A percentile compares a stretch with the other conserved stretches of the same genome.
These are phyloP conservation scores for Drosophila watanabei DNA, from an alignment of 1,140 invertebrate genomes.

Conservation along the genomic window DNA sequence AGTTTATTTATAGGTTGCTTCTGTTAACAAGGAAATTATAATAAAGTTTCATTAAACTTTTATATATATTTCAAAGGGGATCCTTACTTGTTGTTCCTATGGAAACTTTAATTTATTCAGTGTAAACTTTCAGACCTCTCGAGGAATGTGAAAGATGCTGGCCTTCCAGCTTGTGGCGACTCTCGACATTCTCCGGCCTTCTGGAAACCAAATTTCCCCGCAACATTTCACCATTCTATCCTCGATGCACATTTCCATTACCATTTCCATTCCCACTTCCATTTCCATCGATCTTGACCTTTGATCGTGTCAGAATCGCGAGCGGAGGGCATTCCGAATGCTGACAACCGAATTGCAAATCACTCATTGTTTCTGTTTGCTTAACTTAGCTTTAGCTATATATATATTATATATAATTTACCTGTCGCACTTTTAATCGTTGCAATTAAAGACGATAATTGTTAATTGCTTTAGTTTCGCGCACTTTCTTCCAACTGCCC, in stretches of 20 bases:
- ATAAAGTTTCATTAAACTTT: background rate
- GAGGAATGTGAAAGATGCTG: constrained; percentile 27
- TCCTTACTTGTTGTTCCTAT: background rate
- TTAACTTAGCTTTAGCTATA: background rate
- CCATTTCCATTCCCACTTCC: background rate
- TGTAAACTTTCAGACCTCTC: background rate
- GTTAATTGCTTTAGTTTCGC: constrained; percentile 68
- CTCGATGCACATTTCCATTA: constrained; percentile 23
- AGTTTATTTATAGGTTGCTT: constrained; percentile 14
- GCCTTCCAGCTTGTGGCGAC: background rate
- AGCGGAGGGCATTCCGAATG: constrained; percentile 24
- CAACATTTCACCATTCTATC: constrained; percentile 16
- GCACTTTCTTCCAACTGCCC: constrained; percentile 42
- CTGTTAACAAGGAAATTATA: background rate
- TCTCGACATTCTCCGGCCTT: constrained; percentile 23
- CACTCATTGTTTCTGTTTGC: constrained; percentile 31
- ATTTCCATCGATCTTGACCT: constrained; percentile 40
- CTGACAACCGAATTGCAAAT: constrained; percentile 40
- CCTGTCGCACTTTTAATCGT: constrained; percentile 58
- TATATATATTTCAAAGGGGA: background rate
- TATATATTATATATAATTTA: constrained; percentile 1
- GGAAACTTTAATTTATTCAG: background rate
- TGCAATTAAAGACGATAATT: constrained; percentile 67
- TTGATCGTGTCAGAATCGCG: constrained; percentile 29
- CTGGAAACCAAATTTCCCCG: constrained; percentile 13